Evolutionary conservation across 1,140 invertebrate genomes (phyloP).

Genomic region (Drosophila sechellia): DNA sequence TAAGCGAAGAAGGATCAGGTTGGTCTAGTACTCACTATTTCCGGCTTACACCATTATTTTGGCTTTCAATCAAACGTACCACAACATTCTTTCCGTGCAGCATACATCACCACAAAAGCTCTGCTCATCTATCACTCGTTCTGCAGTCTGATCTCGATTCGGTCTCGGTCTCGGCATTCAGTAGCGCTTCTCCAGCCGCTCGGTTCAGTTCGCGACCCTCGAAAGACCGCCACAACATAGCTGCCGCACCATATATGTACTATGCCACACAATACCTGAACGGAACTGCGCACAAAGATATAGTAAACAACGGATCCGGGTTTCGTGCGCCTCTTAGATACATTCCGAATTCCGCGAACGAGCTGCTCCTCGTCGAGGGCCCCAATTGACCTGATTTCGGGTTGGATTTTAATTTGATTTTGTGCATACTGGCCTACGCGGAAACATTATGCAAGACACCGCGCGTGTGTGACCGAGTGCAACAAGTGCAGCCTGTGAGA

Average conservation of each 20-base stretch:
- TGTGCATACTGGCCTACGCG: slow-evolving; percentile 34
- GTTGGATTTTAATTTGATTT: slow-evolving; percentile 48
- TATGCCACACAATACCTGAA: slow-evolving; percentile 3
- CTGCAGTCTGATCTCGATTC: slow-evolving; percentile 52
- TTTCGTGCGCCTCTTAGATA: slow-evolving; percentile 33
- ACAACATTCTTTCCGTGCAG: neutral
- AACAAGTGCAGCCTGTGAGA: slow-evolving; percentile 28
- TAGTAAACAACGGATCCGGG: slow-evolving; percentile 3
- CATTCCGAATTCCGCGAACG: slow-evolving; percentile 5
- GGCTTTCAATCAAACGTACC: too few relatives aligned
- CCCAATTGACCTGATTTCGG: slow-evolving; percentile 60
- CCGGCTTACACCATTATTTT: too few relatives aligned
- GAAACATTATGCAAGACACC: slow-evolving; percentile 33
- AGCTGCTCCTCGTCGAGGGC: slow-evolving; percentile 16
- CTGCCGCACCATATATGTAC: neutral
- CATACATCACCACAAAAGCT: neutral
- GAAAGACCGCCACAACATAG: slow-evolving; percentile 4
- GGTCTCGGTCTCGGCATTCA: slow-evolving; percentile 33
- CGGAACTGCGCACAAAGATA: slow-evolving; percentile 39
- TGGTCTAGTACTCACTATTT: too few relatives aligned
- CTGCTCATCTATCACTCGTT: slow-evolving; percentile 21
- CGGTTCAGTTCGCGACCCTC: slow-evolving; percentile 53
- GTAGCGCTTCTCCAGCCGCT: slow-evolving; percentile 66
- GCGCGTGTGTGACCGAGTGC: slow-evolving; percentile 41
- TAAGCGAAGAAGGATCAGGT: too few relatives aligned